phyloP scores from a whole-genome alignment of 2,797 vertebrate genomes.

The Silurus lanzhouensis region DNA sequence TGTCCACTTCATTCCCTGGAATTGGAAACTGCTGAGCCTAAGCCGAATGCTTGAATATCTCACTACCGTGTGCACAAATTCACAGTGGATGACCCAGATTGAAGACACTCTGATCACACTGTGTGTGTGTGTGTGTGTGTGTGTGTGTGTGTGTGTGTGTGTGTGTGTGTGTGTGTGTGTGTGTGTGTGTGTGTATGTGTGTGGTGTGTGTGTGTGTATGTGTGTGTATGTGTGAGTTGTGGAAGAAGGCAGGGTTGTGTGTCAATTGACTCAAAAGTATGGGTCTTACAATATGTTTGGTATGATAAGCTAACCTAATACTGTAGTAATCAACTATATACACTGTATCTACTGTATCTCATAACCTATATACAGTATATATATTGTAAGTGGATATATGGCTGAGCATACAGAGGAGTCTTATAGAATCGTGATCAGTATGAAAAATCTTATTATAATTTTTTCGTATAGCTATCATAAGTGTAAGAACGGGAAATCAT shows the following conservation, averaged over 20 bases:
- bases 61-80: not conserved
- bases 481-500: too few species aligned
- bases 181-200: too few species aligned
- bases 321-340: not conserved
- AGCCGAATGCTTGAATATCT: not conserved
- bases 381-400: too few species aligned
- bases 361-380: too few species aligned
- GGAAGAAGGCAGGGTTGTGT: not conserved
- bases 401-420: too few species aligned
- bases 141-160: too few species aligned
- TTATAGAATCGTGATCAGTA: too few species aligned
- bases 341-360: too few species aligned
- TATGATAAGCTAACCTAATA: not conserved
- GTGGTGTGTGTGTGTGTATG: not conserved
- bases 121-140: not conserved
- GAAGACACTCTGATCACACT: not conserved
- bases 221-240: too few species aligned
- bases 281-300: not conserved
- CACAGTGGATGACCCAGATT: constrained; percentile 11
- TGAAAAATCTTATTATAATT: too few species aligned
- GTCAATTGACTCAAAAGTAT: not conserved
- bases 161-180: not conserved
- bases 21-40: constrained; percentile 7
- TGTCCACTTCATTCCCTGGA: not conserved
- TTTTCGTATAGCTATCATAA: too few species aligned